phyloP scores from a whole-genome alignment of 2,797 vertebrate species.

The Capromys pilorides region DNA sequence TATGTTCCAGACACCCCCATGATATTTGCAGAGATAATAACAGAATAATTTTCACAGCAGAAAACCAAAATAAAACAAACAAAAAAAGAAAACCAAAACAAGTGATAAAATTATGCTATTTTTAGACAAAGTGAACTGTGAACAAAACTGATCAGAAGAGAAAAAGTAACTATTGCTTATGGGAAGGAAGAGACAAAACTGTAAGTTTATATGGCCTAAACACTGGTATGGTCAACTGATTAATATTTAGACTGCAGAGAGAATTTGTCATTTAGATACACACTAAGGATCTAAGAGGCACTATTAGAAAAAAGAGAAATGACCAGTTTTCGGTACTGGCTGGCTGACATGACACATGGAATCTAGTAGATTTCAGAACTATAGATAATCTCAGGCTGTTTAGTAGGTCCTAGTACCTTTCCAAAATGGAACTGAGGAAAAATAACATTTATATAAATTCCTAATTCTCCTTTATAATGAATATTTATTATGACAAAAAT shows the following conservation, averaged over 20 bases:
- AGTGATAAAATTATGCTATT: background rate
- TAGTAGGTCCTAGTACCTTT: background rate
- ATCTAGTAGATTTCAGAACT: background rate
- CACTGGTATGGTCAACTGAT: background rate
- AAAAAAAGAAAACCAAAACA: too few relatives aligned
- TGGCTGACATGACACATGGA: background rate
- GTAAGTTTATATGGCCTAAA: background rate
- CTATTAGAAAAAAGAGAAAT: background rate
- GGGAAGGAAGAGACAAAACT: background rate
- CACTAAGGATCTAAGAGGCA: background rate
- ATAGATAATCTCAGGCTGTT: background rate
- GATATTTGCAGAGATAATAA: background rate
- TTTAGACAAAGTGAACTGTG: too few relatives aligned
- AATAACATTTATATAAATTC: slow-evolving; percentile 19
- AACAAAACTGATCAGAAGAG: background rate
- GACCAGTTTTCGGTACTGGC: background rate
- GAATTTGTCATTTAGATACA: background rate
- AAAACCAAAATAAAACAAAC: too few relatives aligned
- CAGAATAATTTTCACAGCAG: background rate
- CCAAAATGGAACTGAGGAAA: slow-evolving; percentile 1
- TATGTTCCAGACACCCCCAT: too few relatives aligned
- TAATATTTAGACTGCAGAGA: slow-evolving; percentile 10
- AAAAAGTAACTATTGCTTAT: background rate
- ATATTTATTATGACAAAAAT: slow-evolving; percentile 13
- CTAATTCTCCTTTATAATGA: background rate